A percentile compares a stretch with the other conserved stretches of the same genome.
Evolutionary conservation across 2,888 invertebrate genomes (phyloP).

Genomic region (Leistus spinibarbis): DNA sequence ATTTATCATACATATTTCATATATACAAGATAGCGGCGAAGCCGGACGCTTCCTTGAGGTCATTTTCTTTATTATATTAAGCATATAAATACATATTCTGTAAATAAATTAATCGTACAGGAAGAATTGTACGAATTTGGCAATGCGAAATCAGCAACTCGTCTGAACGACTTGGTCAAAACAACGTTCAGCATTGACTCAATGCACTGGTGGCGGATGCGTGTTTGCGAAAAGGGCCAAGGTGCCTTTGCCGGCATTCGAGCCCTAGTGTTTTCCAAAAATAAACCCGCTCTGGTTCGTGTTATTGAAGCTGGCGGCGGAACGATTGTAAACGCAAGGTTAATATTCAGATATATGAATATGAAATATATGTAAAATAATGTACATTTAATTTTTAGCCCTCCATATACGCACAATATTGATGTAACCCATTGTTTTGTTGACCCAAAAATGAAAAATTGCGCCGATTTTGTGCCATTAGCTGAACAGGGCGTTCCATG

Average conservation of each 20-base stretch:
- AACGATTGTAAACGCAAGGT: slow-evolving; percentile 66
- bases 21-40: slow-evolving; percentile 70
- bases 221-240: slow-evolving; percentile 56
- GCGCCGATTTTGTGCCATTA: slow-evolving; percentile 49
- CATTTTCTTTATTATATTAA: slow-evolving; percentile 45
- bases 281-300: slow-evolving; percentile 67
- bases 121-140: slow-evolving; percentile 89
- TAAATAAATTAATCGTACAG: slow-evolving; percentile 56
- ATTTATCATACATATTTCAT: slow-evolving; percentile 85
- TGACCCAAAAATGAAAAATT: slow-evolving; percentile 58
- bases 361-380: neutral
- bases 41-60: slow-evolving; percentile 70
- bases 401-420: slow-evolving; percentile 62
- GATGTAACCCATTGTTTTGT: slow-evolving; percentile 75
- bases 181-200: slow-evolving; percentile 61
- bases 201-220: slow-evolving; percentile 73
- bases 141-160: slow-evolving; percentile 66
- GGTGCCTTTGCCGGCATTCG: slow-evolving; percentile 59
- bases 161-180: slow-evolving; percentile 57
- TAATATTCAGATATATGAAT: neutral
- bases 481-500: slow-evolving; percentile 54
- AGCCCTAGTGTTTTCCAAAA: slow-evolving; percentile 65
- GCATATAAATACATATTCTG: slow-evolving; percentile 3
- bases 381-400: slow-evolving; percentile 53
- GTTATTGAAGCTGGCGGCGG: slow-evolving; percentile 83